Conservation (phyloP, 1,140 invertebrate species). For the Heliconius congener region DNA sequence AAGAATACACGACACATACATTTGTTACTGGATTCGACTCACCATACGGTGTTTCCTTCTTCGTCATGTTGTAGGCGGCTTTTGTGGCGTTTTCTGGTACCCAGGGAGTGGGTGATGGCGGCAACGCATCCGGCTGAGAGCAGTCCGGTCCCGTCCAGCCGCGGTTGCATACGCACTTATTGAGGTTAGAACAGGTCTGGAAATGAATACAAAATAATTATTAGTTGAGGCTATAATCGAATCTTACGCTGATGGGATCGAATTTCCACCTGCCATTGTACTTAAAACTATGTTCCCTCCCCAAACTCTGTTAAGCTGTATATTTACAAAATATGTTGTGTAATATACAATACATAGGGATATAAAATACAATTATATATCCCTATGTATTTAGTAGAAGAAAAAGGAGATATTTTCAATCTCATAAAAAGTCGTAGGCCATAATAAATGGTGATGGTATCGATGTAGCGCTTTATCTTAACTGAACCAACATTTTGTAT, state of each 20-base stretch:
- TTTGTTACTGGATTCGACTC: conserved; percentile 79
- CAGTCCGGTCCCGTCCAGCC: conserved; percentile 96
- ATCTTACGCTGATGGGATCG: no score
- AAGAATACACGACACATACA: not conserved
- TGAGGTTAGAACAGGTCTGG: conserved; percentile 96
- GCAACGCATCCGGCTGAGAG: conserved; percentile 87
- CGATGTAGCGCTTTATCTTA: not conserved
- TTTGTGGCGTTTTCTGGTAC: conserved; percentile 77
- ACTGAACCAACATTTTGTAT: not conserved
- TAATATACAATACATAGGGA: no score
- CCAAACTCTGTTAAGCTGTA: no score
- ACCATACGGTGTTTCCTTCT: conserved; percentile 94
- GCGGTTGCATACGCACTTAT: conserved; percentile 93
- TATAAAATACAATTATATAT: no score
- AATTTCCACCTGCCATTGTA: no score
- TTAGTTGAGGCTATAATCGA: not conserved
- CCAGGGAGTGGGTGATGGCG: conserved; percentile 75
- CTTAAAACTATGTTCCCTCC: no score
- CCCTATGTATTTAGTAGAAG: not conserved
- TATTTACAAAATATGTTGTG: no score
- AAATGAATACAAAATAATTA: conserved; percentile 22
- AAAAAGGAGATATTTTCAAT: not conserved
- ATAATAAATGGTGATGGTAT: no score
- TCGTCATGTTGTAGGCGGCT: conserved; percentile 87
- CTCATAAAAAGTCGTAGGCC: no score